These are phyloP conservation scores for Lacerta viridis DNA, from an alignment of 2,797 vertebrate species.

Conservation along the genomic window DNA sequence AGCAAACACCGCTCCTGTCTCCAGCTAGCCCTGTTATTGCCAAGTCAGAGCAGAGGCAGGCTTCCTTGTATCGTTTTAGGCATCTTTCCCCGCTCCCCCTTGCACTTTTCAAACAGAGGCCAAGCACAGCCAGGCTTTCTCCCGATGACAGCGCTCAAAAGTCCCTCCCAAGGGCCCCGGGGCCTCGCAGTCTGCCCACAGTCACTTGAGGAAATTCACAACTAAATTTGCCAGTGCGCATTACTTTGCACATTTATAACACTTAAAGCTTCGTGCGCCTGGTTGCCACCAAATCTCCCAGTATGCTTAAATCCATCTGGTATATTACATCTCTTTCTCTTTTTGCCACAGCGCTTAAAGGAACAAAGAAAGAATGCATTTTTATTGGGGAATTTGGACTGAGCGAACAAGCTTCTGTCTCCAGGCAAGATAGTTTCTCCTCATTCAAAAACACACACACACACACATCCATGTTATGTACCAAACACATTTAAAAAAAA, in stretches of 20 bases:
- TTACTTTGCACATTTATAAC: not conserved
- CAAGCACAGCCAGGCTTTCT: not conserved
- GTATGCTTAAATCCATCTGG: slow-evolving; percentile 1
- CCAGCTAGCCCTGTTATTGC: not conserved
- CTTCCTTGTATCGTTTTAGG: not conserved
- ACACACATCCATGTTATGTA: not conserved
- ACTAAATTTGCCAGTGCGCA: not conserved
- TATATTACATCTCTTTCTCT: not conserved
- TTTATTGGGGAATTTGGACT: not conserved
- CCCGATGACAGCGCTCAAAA: not conserved
- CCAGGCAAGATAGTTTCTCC: not conserved
- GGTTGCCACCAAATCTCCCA: not conserved
- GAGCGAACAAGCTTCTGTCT: not conserved
- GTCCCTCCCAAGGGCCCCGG: not conserved
- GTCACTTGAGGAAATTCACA: not conserved
- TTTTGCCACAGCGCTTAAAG: not conserved
- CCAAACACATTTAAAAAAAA: not conserved
- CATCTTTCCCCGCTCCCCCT: not conserved
- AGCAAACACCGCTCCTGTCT: not conserved
- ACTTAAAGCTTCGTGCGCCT: not conserved
- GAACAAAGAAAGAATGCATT: not conserved
- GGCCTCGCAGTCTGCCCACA: not conserved
- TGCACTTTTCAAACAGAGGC: too few species aligned
- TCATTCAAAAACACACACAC: not conserved
- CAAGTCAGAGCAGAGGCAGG: not conserved